A percentile compares a stretch with the other conserved stretches of the same genome.
Conservation (phyloP, 1,140 invertebrate genomes). For the Drosophila watanabei region DNA sequence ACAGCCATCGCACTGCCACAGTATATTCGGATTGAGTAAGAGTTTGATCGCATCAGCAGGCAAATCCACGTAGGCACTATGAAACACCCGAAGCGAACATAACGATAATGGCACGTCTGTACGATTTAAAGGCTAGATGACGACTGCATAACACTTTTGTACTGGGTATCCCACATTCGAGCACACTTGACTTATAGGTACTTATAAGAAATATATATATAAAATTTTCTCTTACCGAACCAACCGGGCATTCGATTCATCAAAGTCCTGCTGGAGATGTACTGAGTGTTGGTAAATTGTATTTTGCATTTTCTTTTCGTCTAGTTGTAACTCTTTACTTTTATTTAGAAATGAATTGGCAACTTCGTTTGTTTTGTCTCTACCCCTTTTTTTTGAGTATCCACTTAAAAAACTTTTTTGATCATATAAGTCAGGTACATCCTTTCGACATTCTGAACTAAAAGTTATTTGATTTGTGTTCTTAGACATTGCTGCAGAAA, state of each 20-base stretch:
- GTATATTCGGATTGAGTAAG: not conserved
- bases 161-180: too few relatives aligned
- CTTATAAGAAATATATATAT: too few relatives aligned
- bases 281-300: not conserved
- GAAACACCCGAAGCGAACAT: too few relatives aligned
- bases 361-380: not conserved
- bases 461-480: too few relatives aligned
- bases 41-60: not conserved
- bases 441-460: not conserved
- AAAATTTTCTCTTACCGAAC: not conserved
- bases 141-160: too few relatives aligned
- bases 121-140: too few relatives aligned
- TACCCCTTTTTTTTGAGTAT: not conserved
- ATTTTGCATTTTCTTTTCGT: not conserved
- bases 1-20: not conserved
- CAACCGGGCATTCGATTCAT: not conserved
- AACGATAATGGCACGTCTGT: too few relatives aligned
- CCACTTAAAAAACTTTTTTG: not conserved
- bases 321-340: not conserved
- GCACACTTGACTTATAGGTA: too few relatives aligned
- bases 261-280: not conserved
- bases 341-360: not conserved
- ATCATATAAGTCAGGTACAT: not conserved
- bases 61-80: not conserved
- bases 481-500: not conserved